Evolutionary conservation across 2,888 invertebrate genomes (phyloP), one percentile per base, ranked within the genome.

Genomic region (Brenthis ino): DNA sequence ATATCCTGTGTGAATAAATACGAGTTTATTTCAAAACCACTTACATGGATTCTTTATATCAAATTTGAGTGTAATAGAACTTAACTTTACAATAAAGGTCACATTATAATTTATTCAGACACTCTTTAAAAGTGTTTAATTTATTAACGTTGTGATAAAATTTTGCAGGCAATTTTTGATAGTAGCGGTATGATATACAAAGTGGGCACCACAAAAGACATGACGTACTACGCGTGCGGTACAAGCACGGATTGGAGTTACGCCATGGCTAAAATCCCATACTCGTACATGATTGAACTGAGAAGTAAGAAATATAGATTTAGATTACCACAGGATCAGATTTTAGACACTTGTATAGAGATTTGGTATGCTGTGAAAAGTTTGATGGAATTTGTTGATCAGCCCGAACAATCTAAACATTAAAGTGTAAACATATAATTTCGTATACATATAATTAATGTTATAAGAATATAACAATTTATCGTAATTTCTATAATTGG

Each of bases 171-270:
- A 53, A 93, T 93, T 68, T 83, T 82, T 73, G 86, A 91, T 56
- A 83, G 80, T 20, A 83, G 80, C 6, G 91, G 91, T 1, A 83
- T 82, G 74, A 88, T 80, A 11, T 93, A 92, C 74, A 90, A 87
- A 77, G 93, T 92, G 5, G 93, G 93, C 0, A 85, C 83, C 67
- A 91, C 91, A 0, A 90, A 88, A 72, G 93, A 93, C 69, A 77
- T 93, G 55, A 93, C 91, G 0, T 93, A 92, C 74, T 81, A 77
- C 57, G 92, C 92, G 0, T 91, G 91, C 54, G 92, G 92, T 0
- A 92, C 92, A 55, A 90, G 91, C 57, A 91, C 80, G 2, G 92
- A 93, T 68, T 93, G 92, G 92, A 90, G 91, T 63, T 92, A 93
- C 66, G 85, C 82, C 0, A 82, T 86, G 33, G 92, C 92, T 0